These are phyloP conservation scores for Doryteuthis pealeii DNA, from an alignment of 1,140 invertebrate genomes.

Conservation along the genomic window DNA sequence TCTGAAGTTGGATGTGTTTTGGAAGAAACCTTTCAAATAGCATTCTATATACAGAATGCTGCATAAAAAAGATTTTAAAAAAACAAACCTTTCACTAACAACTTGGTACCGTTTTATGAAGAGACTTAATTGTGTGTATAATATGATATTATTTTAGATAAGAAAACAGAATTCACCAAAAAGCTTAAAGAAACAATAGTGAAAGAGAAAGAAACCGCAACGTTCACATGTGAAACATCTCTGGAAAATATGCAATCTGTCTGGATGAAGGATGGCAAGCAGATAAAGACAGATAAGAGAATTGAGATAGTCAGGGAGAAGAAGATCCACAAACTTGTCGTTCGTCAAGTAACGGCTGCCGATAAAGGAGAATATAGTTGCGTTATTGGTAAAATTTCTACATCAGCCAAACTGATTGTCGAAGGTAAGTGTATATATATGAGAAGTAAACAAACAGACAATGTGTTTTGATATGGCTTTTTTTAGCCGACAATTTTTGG, in stretches of 20 bases:
- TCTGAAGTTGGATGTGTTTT: too few species aligned
- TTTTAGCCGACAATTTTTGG: too few species aligned
- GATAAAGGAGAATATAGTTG: conserved; percentile 50
- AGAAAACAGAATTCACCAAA: conserved; percentile 46
- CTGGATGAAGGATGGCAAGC: conserved; percentile 88
- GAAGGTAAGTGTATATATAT: conserved; percentile 39
- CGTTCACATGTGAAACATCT: conserved; percentile 42
- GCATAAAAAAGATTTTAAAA: too few species aligned
- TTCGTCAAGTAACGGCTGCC: conserved; percentile 44
- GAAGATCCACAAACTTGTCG: conserved; percentile 47
- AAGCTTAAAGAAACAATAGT: conserved; percentile 41
- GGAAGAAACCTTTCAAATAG: too few species aligned
- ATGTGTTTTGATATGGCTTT: too few species aligned
- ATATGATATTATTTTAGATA: too few species aligned
- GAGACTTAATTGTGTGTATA: too few species aligned
- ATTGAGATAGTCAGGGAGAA: conserved; percentile 66
- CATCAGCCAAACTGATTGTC: conserved; percentile 47
- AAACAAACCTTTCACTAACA: too few species aligned
- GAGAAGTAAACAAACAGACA: too few species aligned
- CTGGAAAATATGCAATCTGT: conserved; percentile 34
- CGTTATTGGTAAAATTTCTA: conserved; percentile 45
- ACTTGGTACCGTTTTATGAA: too few species aligned
- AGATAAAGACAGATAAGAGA: conserved; percentile 66
- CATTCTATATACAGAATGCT: too few species aligned
- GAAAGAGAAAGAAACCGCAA: conserved; percentile 43